Percentiles rank a stretch among this genome's conserved stretches.
These are phyloP conservation scores for Pharmacophagus antenor DNA, from an alignment of 2,888 invertebrate species.

Conservation along the genomic window DNA sequence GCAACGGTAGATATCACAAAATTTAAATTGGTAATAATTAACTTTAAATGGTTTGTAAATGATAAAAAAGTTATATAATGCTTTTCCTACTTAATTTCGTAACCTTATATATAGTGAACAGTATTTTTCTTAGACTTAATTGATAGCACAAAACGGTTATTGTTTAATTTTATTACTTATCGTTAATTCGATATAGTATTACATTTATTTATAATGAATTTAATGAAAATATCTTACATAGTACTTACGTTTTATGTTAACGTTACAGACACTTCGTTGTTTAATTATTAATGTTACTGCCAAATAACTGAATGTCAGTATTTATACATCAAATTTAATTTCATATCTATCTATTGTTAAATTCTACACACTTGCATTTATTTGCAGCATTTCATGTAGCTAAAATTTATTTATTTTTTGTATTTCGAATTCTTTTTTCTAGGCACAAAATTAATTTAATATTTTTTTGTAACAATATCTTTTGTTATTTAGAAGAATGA, in stretches of 20 bases:
- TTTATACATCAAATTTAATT: slow-evolving; percentile 4
- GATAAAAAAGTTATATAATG: slow-evolving; percentile 15
- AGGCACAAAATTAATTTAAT: slow-evolving; percentile 1
- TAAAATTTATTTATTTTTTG: background rate
- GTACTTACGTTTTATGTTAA: slow-evolving; percentile 28
- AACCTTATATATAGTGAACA: slow-evolving; percentile 31
- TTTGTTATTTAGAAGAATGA: background rate
- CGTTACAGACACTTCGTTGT: background rate
- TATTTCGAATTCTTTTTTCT: too few relatives aligned
- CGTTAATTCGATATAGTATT: slow-evolving; percentile 1
- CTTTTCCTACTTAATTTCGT: slow-evolving; percentile 22
- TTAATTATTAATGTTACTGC: slow-evolving; percentile 1
- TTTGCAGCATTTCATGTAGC: slow-evolving; percentile 39
- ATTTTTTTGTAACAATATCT: too few relatives aligned
- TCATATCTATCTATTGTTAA: slow-evolving; percentile 12
- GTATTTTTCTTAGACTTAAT: slow-evolving; percentile 32
- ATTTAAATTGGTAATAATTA: too few relatives aligned
- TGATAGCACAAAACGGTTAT: slow-evolving; percentile 28
- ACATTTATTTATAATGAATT: background rate
- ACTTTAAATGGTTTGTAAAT: slow-evolving; percentile 8
- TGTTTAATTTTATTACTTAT: slow-evolving; percentile 6
- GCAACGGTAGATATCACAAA: slow-evolving; percentile 4
- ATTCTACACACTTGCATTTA: slow-evolving; percentile 42
- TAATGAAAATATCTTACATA: slow-evolving; percentile 6
- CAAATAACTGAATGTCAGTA: slow-evolving; percentile 9